Evolutionary conservation across 1,140 invertebrate genomes (phyloP).

Genomic region (Monochamus saltuarius): DNA sequence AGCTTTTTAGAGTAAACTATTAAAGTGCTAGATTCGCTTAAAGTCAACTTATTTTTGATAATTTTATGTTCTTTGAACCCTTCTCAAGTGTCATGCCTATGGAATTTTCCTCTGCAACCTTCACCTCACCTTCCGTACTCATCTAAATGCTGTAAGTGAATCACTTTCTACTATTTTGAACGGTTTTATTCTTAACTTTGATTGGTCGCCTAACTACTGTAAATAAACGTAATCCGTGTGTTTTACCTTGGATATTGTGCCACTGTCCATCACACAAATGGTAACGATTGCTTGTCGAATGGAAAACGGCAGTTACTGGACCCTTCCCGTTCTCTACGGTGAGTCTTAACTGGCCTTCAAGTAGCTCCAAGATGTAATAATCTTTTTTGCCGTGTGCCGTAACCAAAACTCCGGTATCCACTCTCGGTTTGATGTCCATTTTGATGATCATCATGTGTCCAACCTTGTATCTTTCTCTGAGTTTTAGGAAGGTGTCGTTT

Average conservation of each 20-base stretch:
- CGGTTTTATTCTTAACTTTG: no score
- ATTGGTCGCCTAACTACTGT: no score
- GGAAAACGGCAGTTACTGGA: conserved; percentile 72
- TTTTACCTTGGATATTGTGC: conserved; percentile 83
- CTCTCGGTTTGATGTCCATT: conserved; percentile 87
- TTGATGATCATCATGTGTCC: conserved; percentile 76
- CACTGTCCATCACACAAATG: conserved; percentile 93
- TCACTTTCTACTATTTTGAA: no score
- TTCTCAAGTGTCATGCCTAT: no score
- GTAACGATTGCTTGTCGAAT: conserved; percentile 68
- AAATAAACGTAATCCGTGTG: no score
- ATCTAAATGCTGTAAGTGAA: no score
- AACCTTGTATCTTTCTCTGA: conserved; percentile 55
- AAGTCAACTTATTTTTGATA: no score
- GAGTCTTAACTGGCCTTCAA: conserved; percentile 80
- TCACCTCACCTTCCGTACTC: no score
- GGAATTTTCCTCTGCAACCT: no score
- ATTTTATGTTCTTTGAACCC: no score
- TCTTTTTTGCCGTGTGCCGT: conserved; percentile 79
- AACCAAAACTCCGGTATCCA: conserved; percentile 73
- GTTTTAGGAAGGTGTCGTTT: conserved; percentile 52
- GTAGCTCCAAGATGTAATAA: conserved; percentile 83
- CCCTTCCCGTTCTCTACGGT: conserved; percentile 84
- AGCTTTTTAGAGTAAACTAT: no score
- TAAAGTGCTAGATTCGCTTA: no score